phyloP scores from a whole-genome alignment of 1,140 invertebrate genomes.

The Bactericera cockerelli region DNA sequence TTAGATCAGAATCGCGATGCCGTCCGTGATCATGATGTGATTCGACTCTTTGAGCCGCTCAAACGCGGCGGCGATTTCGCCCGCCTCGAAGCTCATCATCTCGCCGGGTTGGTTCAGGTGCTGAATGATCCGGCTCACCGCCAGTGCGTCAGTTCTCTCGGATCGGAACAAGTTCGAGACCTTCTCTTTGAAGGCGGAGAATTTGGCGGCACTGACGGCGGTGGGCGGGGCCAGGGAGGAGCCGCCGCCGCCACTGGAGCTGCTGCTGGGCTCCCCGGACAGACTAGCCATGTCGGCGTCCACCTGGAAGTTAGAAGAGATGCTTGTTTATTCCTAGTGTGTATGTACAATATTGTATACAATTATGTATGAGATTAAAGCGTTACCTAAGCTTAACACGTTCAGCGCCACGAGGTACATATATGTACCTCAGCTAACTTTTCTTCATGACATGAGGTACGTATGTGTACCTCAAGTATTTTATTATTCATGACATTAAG shows the following conservation, averaged over 20 bases:
- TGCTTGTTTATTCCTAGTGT: no score
- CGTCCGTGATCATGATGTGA: slow-evolving; percentile 78
- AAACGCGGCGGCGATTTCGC: slow-evolving; percentile 66
- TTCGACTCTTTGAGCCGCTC: slow-evolving; percentile 72
- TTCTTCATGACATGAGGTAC: no score
- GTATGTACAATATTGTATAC: no score
- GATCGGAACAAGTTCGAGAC: slow-evolving; percentile 49
- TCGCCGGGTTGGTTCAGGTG: slow-evolving; percentile 41
- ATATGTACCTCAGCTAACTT: no score
- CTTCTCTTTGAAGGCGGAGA: slow-evolving; percentile 43
- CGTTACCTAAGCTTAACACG: no score
- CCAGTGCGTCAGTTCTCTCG: slow-evolving; percentile 47
- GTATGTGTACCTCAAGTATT: no score
- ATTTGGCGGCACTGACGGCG: slow-evolving; percentile 31
- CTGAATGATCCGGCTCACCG: slow-evolving; percentile 38
- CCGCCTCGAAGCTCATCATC: slow-evolving; percentile 40
- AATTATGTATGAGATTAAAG: no score
- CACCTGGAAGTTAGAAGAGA: no score
- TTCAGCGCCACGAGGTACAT: no score
- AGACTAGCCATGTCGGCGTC: no score
- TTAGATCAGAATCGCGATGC: slow-evolving; percentile 77
- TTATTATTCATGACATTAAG: no score
- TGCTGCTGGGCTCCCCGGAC: no score
- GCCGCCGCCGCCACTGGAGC: neutral
- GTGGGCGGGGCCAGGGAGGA: neutral